Base-by-base conservation (phyloP, 2,113 vertebrate species). In the Epinephelus moara region DNA sequence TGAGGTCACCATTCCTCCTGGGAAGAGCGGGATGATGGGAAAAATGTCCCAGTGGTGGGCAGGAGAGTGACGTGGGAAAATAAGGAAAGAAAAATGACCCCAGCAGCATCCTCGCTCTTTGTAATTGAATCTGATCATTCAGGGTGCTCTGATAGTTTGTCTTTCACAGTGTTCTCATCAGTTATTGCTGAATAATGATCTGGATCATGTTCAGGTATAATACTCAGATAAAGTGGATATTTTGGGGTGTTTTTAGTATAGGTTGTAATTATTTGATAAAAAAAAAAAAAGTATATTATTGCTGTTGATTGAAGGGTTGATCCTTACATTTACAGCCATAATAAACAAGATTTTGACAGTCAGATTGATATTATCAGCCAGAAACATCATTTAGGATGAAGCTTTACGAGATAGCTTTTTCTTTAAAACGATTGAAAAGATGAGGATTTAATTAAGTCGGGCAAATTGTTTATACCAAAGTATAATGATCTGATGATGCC, bases 61-160 rank as follows among this genome's bases (percentile, higher is more conserved):
- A 30, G 50, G 6, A 68, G 62, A 75, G 68, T 70, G 82, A 76
- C 6, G 10, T 30, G 25, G 25, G 23, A 11, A 56, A 69, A 64
- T 45, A 25, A 75, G 40, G 47, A 76, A 69, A 69, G 81, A 82
- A 70, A 47, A 67, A 84, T 47, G 62, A 78, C 61, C 30, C 23
- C 27, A 11, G 68, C 73, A 47, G 83, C 64, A 15, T 80, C 71
- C 45, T 78, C 8, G 2, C 49, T 47, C 45, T 66, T 78, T 66
- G 72, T 77, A 23, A 68, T 2, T 56, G 60, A 69, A 72, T 67
- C 50, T 30, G 52, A 74, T 76, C 1, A 17, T 27, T 52, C 70
- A 27, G 57, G 30, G 55, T n/a, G 61, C 18, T 23, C 55, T 18
- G 45, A 57, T 40, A 21, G 33, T 73, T 68, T n/a, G 64, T 73